phyloP scores from a whole-genome alignment of 1,140 invertebrate genomes.

The Drosophila mauritiana region DNA sequence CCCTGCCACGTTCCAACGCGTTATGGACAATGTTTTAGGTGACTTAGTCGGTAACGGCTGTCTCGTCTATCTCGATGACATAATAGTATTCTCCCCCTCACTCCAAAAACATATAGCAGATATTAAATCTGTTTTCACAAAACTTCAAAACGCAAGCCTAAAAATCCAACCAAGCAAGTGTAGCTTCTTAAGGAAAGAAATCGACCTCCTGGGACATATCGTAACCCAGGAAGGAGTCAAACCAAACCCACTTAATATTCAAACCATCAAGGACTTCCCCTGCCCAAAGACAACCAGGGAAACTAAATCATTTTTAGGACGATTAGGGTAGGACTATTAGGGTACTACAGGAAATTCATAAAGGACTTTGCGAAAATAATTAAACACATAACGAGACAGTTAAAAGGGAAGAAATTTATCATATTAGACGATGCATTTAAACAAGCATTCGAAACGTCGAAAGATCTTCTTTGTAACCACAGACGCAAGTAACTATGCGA shows the following conservation, averaged over 20 bases:
- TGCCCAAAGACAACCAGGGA: neutral
- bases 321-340: slow-evolving; percentile 8
- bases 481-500: too few species aligned
- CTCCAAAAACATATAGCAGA: too few species aligned
- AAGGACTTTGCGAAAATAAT: neutral
- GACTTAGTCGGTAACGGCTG: neutral
- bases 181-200: too few species aligned
- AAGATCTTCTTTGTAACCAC: too few species aligned
- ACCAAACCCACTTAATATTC: neutral
- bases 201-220: too few species aligned
- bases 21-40: slow-evolving; percentile 1
- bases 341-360: slow-evolving; percentile 9
- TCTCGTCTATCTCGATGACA: neutral
- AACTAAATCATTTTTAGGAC: slow-evolving; percentile 1
- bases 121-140: too few species aligned
- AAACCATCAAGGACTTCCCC: neutral
- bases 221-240: neutral
- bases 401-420: neutral
- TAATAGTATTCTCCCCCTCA: too few species aligned
- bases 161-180: slow-evolving; percentile 23
- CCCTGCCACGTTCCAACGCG: neutral
- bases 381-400: neutral
- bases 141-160: too few species aligned
- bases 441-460: too few species aligned
- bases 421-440: too few species aligned